These are phyloP conservation scores for Thera britannica DNA, from an alignment of 2,888 invertebrate species.

Conservation along the genomic window DNA sequence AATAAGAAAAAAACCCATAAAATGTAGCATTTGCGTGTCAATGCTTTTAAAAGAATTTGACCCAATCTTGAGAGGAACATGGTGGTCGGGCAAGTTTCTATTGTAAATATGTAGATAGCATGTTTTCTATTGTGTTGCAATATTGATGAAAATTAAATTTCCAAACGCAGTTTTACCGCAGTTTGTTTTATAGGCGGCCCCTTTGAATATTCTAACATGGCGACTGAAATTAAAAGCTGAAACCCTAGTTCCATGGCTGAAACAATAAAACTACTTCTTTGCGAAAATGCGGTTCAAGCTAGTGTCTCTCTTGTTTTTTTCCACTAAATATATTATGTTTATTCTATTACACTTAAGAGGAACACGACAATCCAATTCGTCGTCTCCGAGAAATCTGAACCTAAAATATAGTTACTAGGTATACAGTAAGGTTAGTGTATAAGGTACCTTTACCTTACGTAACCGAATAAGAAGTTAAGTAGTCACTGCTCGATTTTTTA, in stretches of 20 bases:
- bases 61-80: conserved; percentile 3
- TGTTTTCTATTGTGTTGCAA: background rate
- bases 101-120: background rate
- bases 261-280: background rate
- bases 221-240: background rate
- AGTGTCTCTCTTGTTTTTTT: no score
- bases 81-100: conserved; percentile 6
- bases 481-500: no score
- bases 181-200: background rate
- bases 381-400: no score
- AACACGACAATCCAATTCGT: no score
- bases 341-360: no score
- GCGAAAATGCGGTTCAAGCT: no score
- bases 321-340: no score
- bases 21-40: conserved; percentile 19
- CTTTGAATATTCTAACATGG: background rate
- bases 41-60: conserved; percentile 14
- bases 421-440: no score
- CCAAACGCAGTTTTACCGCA: background rate
- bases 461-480: no score
- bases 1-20: conserved; percentile 18
- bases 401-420: no score
- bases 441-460: no score
- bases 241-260: background rate
- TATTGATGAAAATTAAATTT: background rate